These are phyloP conservation scores for Anodontia alba DNA, from an alignment of 2,888 invertebrate genomes.

Conservation along the genomic window DNA sequence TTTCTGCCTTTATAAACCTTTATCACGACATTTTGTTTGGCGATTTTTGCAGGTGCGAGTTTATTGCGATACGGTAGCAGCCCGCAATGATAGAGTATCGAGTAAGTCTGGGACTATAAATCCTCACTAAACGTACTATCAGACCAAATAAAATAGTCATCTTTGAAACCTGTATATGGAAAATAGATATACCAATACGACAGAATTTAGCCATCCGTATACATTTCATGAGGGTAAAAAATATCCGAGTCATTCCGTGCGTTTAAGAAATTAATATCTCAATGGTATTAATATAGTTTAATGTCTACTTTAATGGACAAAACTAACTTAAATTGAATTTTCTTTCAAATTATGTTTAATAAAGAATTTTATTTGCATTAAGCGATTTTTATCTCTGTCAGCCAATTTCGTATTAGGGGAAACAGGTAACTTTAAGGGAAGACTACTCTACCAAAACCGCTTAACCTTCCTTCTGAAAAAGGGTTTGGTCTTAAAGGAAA, in stretches of 20 bases:
- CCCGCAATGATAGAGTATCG: slow-evolving; percentile 12
- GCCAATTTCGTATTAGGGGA: neutral
- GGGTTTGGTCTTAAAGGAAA: no score
- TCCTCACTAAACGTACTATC: slow-evolving; percentile 29
- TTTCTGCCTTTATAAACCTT: slow-evolving; percentile 31
- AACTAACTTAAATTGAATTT: slow-evolving; percentile 7
- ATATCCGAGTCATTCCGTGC: neutral
- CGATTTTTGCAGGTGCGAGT: slow-evolving; percentile 45
- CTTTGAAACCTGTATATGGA: slow-evolving; percentile 18
- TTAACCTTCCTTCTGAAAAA: no score
- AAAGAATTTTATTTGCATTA: slow-evolving; percentile 14
- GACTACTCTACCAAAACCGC: no score
- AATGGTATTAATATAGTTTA: neutral
- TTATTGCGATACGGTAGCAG: slow-evolving; percentile 31
- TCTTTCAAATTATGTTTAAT: neutral
- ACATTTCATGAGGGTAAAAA: neutral
- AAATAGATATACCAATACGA: slow-evolving; percentile 12
- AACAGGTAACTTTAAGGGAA: no score
- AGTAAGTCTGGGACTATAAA: slow-evolving; percentile 32
- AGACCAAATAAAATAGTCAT: slow-evolving; percentile 13
- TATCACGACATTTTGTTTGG: slow-evolving; percentile 42
- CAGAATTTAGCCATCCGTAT: neutral
- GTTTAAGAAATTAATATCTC: slow-evolving; percentile 2
- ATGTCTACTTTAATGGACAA: neutral
- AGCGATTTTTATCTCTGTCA: slow-evolving; percentile 2